These are phyloP conservation scores for Bombus huntii DNA, from an alignment of 1,140 invertebrate genomes.

Conservation along the genomic window DNA sequence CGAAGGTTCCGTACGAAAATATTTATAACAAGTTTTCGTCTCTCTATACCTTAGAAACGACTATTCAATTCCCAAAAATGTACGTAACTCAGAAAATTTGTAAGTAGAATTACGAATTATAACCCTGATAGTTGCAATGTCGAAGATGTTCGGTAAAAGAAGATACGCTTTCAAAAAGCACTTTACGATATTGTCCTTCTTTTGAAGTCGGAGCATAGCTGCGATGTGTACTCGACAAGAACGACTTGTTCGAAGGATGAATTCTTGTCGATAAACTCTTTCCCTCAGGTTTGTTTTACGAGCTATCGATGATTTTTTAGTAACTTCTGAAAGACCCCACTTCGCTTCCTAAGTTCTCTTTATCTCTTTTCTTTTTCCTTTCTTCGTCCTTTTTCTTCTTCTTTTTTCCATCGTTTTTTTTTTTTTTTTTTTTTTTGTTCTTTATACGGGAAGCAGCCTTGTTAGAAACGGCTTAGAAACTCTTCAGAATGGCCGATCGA, in stretches of 20 bases:
- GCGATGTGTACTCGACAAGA: not conserved
- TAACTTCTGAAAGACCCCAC: not conserved
- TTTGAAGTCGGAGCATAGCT: not conserved
- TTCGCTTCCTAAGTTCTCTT: not conserved
- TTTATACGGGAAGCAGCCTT: constrained; percentile 15
- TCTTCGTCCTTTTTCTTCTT: not conserved
- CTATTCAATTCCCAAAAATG: not conserved
- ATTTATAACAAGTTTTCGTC: too few relatives aligned
- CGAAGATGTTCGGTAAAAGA: not conserved
- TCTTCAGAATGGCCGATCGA: constrained; percentile 27
- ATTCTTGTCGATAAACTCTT: constrained; percentile 17
- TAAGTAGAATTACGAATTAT: not conserved
- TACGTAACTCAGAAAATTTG: not conserved
- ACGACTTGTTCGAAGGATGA: not conserved
- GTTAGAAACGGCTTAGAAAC: constrained; percentile 45
- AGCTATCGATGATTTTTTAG: constrained; percentile 14
- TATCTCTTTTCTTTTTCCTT: not conserved
- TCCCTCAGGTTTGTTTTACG: not conserved
- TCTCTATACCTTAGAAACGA: too few relatives aligned
- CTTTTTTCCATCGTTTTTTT: not conserved
- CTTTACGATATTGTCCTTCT: constrained; percentile 2
- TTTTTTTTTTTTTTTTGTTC: not conserved
- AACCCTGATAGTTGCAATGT: not conserved
- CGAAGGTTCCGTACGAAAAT: too few relatives aligned
- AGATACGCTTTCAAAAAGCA: not conserved